phyloP scores from a whole-genome alignment of 2,113 vertebrate genomes.

The Ploceus nigricollis region DNA sequence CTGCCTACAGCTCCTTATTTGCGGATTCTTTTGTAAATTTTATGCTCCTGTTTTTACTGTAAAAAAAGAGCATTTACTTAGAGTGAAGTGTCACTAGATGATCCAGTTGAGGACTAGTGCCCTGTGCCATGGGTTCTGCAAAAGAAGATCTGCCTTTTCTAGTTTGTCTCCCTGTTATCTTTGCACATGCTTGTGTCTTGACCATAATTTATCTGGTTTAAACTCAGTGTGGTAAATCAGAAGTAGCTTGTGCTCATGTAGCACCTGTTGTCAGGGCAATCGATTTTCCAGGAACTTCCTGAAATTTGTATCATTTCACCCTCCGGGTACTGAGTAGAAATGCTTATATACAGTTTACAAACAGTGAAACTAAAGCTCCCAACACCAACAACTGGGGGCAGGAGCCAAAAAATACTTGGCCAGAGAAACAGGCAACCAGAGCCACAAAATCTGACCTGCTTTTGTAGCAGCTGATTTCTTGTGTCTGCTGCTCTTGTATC shows the following conservation, averaged over 20 bases:
- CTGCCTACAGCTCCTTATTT: neutral
- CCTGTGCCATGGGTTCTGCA: neutral
- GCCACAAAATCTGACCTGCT: neutral
- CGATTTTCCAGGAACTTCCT: conserved; percentile 32
- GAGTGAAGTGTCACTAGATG: neutral
- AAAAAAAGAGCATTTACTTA: neutral
- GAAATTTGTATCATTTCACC: conserved; percentile 16
- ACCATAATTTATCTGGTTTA: neutral
- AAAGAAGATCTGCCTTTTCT: neutral
- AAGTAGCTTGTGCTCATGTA: neutral
- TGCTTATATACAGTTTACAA: conserved; percentile 5
- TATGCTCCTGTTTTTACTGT: neutral
- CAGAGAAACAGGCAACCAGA: neutral
- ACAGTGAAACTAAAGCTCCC: neutral
- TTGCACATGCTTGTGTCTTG: neutral
- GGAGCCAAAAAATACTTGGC: neutral
- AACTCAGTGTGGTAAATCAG: neutral
- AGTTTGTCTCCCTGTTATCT: neutral
- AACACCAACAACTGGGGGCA: neutral
- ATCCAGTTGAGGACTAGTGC: neutral
- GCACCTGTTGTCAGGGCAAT: conserved; percentile 48
- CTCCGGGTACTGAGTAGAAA: neutral
- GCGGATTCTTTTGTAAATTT: neutral
- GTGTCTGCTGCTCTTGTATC: neutral
- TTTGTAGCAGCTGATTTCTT: neutral